Evolutionary conservation across 2,797 vertebrate species (phyloP).

Genomic region (Hippopotamyrus pictus): DNA sequence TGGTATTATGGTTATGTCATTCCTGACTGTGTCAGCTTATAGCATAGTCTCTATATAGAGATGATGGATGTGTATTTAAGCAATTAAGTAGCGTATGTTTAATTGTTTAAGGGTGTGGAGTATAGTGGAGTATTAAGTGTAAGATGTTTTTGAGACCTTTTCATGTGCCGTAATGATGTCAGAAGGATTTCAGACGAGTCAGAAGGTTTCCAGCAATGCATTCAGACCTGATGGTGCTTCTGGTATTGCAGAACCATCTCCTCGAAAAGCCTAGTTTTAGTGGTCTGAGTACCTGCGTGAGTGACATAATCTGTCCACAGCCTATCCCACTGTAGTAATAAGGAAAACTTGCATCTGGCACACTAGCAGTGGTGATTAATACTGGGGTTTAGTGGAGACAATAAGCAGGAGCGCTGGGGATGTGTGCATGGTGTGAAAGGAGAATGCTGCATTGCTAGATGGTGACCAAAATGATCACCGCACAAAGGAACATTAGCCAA

Average conservation of each 20-base stretch:
- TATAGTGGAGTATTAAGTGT: background rate
- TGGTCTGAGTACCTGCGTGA: background rate
- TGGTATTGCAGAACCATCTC: background rate
- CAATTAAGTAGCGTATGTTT: background rate
- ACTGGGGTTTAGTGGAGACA: background rate
- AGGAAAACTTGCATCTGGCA: background rate
- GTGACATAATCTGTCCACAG: background rate
- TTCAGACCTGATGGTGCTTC: background rate
- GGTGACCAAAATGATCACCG: background rate
- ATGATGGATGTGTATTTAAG: background rate
- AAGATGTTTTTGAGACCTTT: background rate
- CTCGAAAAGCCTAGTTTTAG: background rate
- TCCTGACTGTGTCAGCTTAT: background rate
- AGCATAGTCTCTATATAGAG: background rate
- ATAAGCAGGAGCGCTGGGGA: background rate
- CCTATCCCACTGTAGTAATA: background rate
- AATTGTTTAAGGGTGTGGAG: background rate
- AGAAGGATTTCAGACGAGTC: no score
- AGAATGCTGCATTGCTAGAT: background rate
- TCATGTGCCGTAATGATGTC: background rate
- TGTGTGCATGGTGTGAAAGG: background rate
- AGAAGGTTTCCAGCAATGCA: background rate
- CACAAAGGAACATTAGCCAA: background rate
- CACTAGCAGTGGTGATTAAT: background rate
- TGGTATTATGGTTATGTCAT: constrained; percentile 13